Conservation (phyloP, 2,113 vertebrate species). For the Syrmaticus mikado region DNA sequence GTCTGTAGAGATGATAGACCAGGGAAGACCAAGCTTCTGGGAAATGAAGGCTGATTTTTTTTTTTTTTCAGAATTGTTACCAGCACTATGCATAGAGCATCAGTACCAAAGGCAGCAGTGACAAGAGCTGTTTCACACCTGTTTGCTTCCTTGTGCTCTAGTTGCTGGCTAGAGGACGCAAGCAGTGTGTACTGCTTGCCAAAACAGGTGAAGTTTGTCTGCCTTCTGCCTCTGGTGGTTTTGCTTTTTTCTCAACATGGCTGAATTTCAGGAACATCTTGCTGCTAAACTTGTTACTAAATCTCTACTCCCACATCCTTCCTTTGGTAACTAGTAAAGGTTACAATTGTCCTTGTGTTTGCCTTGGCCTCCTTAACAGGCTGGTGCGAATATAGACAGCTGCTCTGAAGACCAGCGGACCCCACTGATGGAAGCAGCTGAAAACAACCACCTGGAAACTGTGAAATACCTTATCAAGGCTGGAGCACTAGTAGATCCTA, state of each 20-base stretch:
- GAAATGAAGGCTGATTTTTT: background rate
- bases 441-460: conserved; percentile 93
- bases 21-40: background rate
- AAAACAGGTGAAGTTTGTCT: background rate
- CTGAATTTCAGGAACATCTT: background rate
- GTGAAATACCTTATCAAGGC: conserved; percentile 96
- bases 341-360: background rate
- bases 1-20: background rate
- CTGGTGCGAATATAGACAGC: conserved; percentile 94
- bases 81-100: background rate
- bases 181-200: background rate
- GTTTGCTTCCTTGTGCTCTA: background rate
- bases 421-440: conserved; percentile 92
- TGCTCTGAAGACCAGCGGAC: conserved; percentile 94
- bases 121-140: background rate
- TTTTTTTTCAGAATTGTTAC: background rate
- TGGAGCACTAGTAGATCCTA: conserved; percentile 88
- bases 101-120: background rate
- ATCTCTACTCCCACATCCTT: background rate
- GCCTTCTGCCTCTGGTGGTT: background rate
- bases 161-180: background rate
- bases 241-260: background rate
- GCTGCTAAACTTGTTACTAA: background rate
- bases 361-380: conserved; percentile 74
- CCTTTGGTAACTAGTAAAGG: background rate